Conservation (phyloP, 2,888 invertebrate species). For the Cephus nigrinus region DNA sequence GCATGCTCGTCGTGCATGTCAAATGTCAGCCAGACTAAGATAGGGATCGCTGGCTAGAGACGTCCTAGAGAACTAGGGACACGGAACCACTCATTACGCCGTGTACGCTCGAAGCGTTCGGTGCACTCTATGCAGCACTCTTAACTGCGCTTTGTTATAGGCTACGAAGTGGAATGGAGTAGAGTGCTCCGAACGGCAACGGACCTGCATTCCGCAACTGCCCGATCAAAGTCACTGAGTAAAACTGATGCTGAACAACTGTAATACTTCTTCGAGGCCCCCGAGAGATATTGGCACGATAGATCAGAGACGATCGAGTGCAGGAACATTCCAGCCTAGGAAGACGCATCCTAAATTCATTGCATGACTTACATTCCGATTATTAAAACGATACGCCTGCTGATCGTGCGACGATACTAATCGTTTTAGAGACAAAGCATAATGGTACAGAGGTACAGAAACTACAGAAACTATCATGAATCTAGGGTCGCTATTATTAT, state of each 20-base stretch:
- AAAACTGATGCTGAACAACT: neutral
- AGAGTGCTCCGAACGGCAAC: neutral
- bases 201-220: neutral
- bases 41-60: constrained; percentile 32
- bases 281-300: neutral
- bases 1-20: constrained; percentile 30
- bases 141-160: neutral
- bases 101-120: neutral
- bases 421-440: neutral
- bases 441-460: neutral
- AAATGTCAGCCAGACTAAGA: constrained; percentile 42
- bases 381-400: neutral
- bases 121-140: neutral
- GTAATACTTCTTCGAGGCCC: neutral
- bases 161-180: neutral
- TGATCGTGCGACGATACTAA: neutral
- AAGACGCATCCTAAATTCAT: neutral
- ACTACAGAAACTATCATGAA: neutral
- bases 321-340: neutral
- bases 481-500: neutral
- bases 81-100: constrained; percentile 26
- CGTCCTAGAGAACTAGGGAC: constrained; percentile 19
- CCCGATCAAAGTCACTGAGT: neutral
- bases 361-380: neutral
- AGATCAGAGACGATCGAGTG: neutral